Base-by-base conservation (phyloP, 2,888 invertebrate species). In the Gymnocheta viridis region DNA sequence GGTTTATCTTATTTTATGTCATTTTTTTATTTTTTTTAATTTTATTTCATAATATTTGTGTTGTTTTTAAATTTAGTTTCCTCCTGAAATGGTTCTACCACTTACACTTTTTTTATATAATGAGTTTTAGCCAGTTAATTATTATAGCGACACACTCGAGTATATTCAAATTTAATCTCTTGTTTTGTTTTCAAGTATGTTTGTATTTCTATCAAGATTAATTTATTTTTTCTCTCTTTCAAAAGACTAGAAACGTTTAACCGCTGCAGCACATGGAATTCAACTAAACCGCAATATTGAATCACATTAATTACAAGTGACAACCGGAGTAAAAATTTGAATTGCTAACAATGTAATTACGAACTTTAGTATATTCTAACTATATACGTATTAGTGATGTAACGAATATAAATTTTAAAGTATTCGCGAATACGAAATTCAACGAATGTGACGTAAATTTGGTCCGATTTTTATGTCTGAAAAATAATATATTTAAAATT, bases 261-360 rank as follows among this genome's bases (percentile, higher is more conserved):
- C 72, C 58, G 9, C 67, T 77, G 44, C 56, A 66, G 69, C 66
- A 73, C 51, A 70, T 60, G 22, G 77, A 85, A 24, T 47, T 77
- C 49, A 82, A 85, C 85, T 85, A 74, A 85, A 70, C 44, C 80
- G 64, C 49, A 80, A 73, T 80, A 44, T 64, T 64, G 32, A 54
- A 72, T 58, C 56, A 47, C 58, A 76, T 67, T 62, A 67, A 51
- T 60, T 32, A 47, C 41, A 54, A 54, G 69, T 24, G 41, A 41
- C 35, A 58, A 14, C 38, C 22, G 12, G 9, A 3, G 12, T 41
- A 10, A 38, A 38, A 29, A 24, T 12, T 17, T 38, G 2, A n/a
- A n/a, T n/a, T n/a, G n/a, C n/a, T n/a, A n/a, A n/a, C n/a, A n/a
- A n/a, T n/a, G n/a, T n/a, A n/a, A n/a, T n/a, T n/a, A n/a, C n/a